Evolutionary conservation across 2,113 vertebrate genomes (phyloP).

Genomic region (Cavia porcellus): DNA sequence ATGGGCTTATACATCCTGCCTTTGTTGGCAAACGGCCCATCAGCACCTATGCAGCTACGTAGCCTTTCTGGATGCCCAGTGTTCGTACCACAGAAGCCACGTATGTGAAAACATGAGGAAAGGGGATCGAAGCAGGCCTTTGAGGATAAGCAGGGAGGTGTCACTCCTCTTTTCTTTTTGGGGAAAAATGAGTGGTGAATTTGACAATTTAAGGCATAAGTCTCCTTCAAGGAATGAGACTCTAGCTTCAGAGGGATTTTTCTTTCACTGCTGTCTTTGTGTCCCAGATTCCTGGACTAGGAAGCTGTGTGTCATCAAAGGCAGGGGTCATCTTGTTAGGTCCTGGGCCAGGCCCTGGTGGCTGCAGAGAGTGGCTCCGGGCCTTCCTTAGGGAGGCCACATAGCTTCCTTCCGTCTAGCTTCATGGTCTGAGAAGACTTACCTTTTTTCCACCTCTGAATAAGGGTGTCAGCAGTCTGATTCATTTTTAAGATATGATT

Average conservation of each 20-base stretch:
- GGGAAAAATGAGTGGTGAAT: background rate
- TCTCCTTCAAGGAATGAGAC: background rate
- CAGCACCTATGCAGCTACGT: background rate
- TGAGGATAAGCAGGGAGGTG: too few species aligned
- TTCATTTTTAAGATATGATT: constrained; percentile 19
- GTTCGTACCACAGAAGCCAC: background rate
- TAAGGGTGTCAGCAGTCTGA: constrained; percentile 44
- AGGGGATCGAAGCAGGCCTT: background rate
- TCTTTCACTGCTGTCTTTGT: background rate
- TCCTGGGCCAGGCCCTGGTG: background rate
- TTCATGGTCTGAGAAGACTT: background rate
- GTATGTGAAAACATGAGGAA: background rate
- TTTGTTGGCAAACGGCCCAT: background rate
- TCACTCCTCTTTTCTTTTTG: background rate
- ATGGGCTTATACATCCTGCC: background rate
- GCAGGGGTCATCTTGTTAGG: background rate
- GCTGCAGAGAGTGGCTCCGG: background rate
- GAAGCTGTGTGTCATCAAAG: background rate
- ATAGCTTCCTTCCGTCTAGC: background rate
- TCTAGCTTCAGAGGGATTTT: background rate
- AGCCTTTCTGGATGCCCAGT: background rate
- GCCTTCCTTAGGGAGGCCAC: background rate
- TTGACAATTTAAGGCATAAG: background rate
- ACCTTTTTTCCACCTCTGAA: background rate
- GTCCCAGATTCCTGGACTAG: too few species aligned